Evolutionary conservation across 64 coral and sea anemone species (phyloP), one percentile per base, ranked within the genome.

Genomic region (Stichodactyla helianthus): DNA sequence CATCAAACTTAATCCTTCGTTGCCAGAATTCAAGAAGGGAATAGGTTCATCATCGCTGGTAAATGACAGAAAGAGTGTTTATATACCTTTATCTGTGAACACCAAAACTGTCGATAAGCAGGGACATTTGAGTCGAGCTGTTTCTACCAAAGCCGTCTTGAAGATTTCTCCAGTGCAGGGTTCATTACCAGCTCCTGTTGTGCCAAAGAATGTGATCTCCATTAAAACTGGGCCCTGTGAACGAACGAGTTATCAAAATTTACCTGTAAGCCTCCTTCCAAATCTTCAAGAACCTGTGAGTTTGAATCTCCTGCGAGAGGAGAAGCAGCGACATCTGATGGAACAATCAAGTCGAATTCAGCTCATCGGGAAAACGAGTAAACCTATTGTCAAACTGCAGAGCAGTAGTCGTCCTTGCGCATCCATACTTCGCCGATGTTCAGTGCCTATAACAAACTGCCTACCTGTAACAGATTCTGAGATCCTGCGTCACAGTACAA

Each of bases 141-240:
- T 81, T 53, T 81, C 78, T 81, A 81, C 78, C 26, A 81, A 51
- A 52, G 78, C 78, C n/a, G 26, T 81, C 5, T 52, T 81, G 14
- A 81, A 81, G 26, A 51, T 81, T 52, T 81, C 51, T 81, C 78
- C 78, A 52, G 51, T 74, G 7, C 68, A 74, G 25, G 27, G 68
- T 31, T 4, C 26, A 8, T 14, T 8, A 74, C 68, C 68, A 68
- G 2, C 9, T 74, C 8, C n/a, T 23, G 4, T 27, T 74, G 68
- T 13, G 8, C 68, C 68, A 5, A 74, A 14, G 25, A 74, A 74
- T 27, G 1, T 23, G 8, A 12, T 74, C 8, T 74, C 25, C 12
- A 11, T 74, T 14, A 74, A 9, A 9, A 28, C 6, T 5, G 10
- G 25, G n/a, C 7, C 25, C 12, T 31, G 22, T 31, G 25, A 74